Evolutionary conservation across 2,113 vertebrate species (phyloP).

Genomic region (Sigmodon hispidus): DNA sequence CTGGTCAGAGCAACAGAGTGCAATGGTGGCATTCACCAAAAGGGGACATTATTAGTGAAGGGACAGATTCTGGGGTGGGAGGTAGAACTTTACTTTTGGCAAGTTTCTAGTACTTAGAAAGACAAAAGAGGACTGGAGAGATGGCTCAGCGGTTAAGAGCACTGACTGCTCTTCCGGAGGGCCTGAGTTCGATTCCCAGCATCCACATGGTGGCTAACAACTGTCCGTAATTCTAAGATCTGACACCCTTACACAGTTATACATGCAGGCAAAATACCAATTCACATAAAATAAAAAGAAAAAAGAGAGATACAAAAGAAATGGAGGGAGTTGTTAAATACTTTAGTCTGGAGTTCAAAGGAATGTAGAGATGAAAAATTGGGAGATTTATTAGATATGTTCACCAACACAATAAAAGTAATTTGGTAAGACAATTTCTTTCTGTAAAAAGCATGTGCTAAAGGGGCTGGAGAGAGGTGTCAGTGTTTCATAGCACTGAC

Average conservation of each 20-base stretch:
- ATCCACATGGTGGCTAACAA: too few species aligned
- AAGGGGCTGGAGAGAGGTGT: background rate
- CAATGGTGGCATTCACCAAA: background rate
- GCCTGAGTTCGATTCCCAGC: too few species aligned
- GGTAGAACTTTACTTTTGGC: background rate
- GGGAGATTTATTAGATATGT: background rate
- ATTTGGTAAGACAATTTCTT: background rate
- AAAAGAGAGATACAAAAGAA: too few species aligned
- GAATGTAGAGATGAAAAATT: background rate
- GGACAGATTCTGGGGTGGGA: slow-evolving; percentile 10
- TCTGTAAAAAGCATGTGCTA: background rate
- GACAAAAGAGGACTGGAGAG: background rate
- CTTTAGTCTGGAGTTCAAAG: background rate
- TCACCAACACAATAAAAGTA: background rate
- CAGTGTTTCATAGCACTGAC: background rate
- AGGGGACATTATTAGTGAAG: background rate
- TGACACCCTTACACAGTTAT: too few species aligned
- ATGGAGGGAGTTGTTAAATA: background rate
- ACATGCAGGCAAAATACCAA: too few species aligned
- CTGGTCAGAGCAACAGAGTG: background rate
- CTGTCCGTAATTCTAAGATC: too few species aligned
- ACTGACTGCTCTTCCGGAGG: too few species aligned
- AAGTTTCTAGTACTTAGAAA: background rate
- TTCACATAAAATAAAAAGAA: too few species aligned
- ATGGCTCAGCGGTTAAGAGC: too few species aligned